Conservation (phyloP, 92 coral and sea anemone genomes). For the Siderastrea radians region DNA sequence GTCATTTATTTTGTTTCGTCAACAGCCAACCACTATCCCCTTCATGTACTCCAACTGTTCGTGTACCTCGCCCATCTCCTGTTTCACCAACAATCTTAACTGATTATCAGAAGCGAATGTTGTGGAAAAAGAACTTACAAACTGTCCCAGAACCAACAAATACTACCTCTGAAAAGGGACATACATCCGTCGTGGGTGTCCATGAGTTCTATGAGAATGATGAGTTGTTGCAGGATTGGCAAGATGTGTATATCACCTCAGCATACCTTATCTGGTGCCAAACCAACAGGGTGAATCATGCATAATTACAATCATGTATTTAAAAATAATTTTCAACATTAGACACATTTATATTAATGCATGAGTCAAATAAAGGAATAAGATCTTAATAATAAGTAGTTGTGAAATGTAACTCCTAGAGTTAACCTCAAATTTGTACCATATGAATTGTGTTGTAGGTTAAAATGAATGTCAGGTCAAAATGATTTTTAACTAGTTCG, state of each 20-base stretch:
- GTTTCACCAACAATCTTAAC: slow-evolving; percentile 79
- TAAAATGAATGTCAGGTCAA: too few relatives aligned
- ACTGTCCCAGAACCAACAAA: slow-evolving; percentile 43
- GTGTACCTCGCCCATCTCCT: slow-evolving; percentile 87
- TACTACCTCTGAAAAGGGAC: slow-evolving; percentile 21
- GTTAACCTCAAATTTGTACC: too few relatives aligned
- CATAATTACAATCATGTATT: background rate
- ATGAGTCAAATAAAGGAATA: too few relatives aligned
- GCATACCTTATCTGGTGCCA: slow-evolving; percentile 99
- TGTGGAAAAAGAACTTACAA: slow-evolving; percentile 78
- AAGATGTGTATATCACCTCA: slow-evolving; percentile 88
- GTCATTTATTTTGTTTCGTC: background rate
- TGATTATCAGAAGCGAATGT: slow-evolving; percentile 81
- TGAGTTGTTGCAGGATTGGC: slow-evolving; percentile 92
- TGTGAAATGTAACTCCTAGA: too few relatives aligned
- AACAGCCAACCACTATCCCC: slow-evolving; percentile 5
- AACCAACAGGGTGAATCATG: slow-evolving; percentile 68
- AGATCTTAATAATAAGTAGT: too few relatives aligned
- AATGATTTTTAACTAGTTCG: too few relatives aligned
- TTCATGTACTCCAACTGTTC: slow-evolving; percentile 33
- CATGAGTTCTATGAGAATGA: slow-evolving; percentile 91
- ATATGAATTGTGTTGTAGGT: too few relatives aligned
- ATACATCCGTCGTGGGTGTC: slow-evolving; percentile 74
- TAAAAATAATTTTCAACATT: too few relatives aligned
- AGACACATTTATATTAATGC: too few relatives aligned